Base-by-base conservation (phyloP, 2,797 vertebrate genomes). In the Forpus xanthops region DNA sequence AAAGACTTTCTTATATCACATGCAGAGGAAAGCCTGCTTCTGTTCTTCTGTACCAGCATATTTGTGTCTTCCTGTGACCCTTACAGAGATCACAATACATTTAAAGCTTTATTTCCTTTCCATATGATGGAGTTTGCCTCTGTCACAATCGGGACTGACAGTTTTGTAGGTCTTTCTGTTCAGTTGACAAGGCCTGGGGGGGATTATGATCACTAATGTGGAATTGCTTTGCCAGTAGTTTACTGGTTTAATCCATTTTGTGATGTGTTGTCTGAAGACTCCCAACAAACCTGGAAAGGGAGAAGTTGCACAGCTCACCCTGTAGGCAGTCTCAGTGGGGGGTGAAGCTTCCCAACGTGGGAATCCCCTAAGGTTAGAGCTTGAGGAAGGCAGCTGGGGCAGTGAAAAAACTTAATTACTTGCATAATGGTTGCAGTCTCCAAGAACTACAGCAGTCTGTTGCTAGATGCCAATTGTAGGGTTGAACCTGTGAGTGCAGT, bases 321-420 rank as follows among this genome's bases (percentile, higher is more conserved):
- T 60, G 44, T n/a, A 74, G 93, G 88, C 60, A 67, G 47, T 67
- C 91, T 55, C 3, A 5, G 83, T 93, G 86, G 47, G 83, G 47
- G 91, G 88, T 72, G 87, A 94, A 86, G 66, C 87, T 90, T 94
- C 79, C 42, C 73, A 87, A 11, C 0, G 12, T 95, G 95, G 91
- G 93, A 95, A 95, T 94, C 23, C 80, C 90, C 91, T 35, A 55
- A 79, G 90, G 91, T 84, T 20, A 90, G 31, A 90, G 74, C 27
- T 95, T 94, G 47, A 88, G 80, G 74, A 91, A 91, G 74, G 90
- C 66, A 60, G 11, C 66, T 76, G 85, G 39, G 76, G 58, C 67
- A 84, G 31, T 56, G 87, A 52, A 86, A 50, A 86, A 83, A 70
- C 50, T 62, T 91, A 88, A 95, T 96, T 95, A 93, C 71, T 64